Percentiles rank a stretch among this genome's conserved stretches.
Evolutionary conservation across 2,113 vertebrate species (phyloP).

Genomic region (Empidonax traillii): DNA sequence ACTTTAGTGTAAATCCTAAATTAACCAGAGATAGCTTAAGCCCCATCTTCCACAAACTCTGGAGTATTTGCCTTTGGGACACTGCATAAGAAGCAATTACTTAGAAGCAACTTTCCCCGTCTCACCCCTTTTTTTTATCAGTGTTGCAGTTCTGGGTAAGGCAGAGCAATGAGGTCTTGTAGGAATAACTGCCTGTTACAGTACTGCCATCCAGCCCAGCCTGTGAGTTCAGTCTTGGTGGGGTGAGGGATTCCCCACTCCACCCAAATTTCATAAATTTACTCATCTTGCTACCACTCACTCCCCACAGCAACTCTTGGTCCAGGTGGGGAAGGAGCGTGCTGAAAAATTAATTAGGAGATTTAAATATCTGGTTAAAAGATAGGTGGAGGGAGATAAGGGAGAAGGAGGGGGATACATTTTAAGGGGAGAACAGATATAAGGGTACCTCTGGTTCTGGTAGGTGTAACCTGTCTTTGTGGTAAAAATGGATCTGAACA

Average conservation of each 20-base stretch:
- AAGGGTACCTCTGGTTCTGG: background rate
- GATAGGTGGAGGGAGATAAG: background rate
- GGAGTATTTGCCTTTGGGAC: background rate
- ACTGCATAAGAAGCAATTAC: rapidly evolving
- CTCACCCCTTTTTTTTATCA: background rate
- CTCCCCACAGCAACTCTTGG: background rate
- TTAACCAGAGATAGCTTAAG: background rate
- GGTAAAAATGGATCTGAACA: background rate
- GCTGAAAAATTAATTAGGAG: background rate
- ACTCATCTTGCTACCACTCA: rapidly evolving
- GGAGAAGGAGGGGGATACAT: background rate
- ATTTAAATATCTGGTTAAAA: background rate
- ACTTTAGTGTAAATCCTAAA: background rate
- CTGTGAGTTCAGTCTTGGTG: background rate
- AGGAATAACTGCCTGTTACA: background rate
- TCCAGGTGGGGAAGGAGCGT: background rate
- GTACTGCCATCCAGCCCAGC: background rate
- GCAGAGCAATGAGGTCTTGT: background rate
- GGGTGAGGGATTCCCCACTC: background rate
- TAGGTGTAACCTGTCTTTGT: background rate
- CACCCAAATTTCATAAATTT: background rate
- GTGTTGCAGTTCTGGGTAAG: background rate
- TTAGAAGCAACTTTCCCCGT: background rate
- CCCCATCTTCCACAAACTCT: background rate
- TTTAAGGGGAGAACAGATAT: background rate